A percentile compares a stretch with the other conserved stretches of the same genome.
phyloP scores from a whole-genome alignment of 2,113 vertebrate species.

The Scopus umbretta region DNA sequence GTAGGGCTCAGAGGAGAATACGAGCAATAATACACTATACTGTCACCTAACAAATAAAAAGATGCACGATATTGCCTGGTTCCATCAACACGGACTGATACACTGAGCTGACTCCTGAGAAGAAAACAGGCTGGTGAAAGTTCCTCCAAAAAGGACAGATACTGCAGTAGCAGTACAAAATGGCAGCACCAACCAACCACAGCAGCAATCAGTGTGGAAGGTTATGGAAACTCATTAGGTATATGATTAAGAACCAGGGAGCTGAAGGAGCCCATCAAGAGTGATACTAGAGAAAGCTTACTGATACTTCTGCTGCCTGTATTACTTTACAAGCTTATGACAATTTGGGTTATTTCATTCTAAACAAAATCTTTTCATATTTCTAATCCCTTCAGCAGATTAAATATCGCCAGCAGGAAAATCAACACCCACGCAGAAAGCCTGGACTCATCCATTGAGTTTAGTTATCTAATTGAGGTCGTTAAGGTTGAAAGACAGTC shows the following conservation, averaged over 20 bases:
- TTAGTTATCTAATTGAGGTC: background rate
- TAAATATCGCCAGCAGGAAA: background rate
- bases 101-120: background rate
- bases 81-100: background rate
- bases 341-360: background rate
- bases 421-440: background rate
- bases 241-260: background rate
- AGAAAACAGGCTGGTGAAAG: background rate
- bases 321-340: background rate
- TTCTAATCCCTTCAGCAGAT: conserved; percentile 13
- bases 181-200: background rate
- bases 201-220: background rate
- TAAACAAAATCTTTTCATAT: background rate
- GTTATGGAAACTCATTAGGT: background rate
- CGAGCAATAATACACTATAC: background rate
- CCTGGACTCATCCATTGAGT: background rate
- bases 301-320: background rate
- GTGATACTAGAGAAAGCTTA: background rate
- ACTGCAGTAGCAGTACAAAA: background rate
- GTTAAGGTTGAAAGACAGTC: background rate
- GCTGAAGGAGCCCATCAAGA: background rate
- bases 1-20: background rate
- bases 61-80: background rate
- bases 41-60: background rate
- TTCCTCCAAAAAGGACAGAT: background rate